These are phyloP conservation scores for Anolis sagrei DNA, from an alignment of 2,113 vertebrate genomes.

Conservation along the genomic window DNA sequence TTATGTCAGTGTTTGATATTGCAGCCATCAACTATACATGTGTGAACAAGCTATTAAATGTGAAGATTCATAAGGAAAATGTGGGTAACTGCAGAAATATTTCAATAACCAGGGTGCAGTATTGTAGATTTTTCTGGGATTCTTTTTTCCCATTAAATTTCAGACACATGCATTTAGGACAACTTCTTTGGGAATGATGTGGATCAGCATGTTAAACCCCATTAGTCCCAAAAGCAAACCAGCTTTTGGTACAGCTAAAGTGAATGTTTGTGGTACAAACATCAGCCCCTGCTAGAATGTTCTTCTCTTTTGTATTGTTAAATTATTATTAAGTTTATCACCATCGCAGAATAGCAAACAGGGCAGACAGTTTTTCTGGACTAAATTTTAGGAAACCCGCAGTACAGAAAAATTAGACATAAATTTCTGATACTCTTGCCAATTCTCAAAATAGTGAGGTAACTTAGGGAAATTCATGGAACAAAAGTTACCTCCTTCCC, in stretches of 20 bases:
- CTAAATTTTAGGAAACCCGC: not conserved
- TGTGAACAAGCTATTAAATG: not conserved
- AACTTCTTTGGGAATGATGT: not conserved
- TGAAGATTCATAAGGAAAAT: not conserved
- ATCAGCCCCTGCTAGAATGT: no score
- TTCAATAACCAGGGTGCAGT: not conserved
- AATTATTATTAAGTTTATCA: not conserved
- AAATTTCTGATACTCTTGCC: not conserved
- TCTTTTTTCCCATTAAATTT: not conserved
- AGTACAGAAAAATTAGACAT: not conserved
- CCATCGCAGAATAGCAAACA: not conserved
- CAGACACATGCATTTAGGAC: not conserved
- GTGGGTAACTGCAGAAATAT: not conserved
- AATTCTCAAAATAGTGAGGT: not conserved
- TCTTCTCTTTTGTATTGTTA: no score
- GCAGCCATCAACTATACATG: not conserved
- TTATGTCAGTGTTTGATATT: not conserved
- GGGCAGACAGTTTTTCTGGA: not conserved
- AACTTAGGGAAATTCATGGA: not conserved
- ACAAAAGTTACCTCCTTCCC: no score
- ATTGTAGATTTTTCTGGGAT: not conserved
- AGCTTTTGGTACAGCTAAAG: not conserved
- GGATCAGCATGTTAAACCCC: not conserved
- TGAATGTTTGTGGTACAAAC: not conserved
- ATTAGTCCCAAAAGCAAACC: not conserved